phyloP scores from a whole-genome alignment of 2,797 vertebrate genomes.

The Lycodopsis pacificus region DNA sequence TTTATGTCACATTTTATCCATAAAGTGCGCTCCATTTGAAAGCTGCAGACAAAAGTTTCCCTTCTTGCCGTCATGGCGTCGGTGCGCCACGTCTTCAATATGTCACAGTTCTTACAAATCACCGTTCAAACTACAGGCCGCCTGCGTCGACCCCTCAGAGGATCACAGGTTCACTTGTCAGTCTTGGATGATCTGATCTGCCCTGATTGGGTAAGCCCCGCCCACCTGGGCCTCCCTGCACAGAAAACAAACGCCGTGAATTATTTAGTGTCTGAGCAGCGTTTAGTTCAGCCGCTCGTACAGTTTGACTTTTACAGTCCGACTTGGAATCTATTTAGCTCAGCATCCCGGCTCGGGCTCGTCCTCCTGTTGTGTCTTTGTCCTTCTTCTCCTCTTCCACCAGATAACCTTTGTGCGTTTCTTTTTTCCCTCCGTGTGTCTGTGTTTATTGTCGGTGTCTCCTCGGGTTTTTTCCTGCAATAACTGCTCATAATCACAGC shows the following conservation, averaged over 20 bases:
- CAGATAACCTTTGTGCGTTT: slow-evolving; percentile 40
- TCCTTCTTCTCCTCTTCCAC: slow-evolving; percentile 7
- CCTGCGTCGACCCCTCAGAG: neutral
- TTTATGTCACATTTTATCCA: neutral
- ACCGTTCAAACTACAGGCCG: neutral
- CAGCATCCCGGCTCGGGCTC: neutral
- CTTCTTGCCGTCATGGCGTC: neutral
- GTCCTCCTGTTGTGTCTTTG: too few species aligned
- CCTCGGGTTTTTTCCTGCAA: slow-evolving; percentile 43
- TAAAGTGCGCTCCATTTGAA: neutral
- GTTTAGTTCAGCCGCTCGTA: slow-evolving; percentile 44
- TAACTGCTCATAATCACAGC: slow-evolving; percentile 59
- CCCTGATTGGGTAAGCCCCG: slow-evolving; percentile 39
- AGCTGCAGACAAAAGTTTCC: neutral
- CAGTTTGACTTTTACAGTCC: slow-evolving; percentile 58
- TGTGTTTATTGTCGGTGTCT: slow-evolving; percentile 39
- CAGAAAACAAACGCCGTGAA: slow-evolving; percentile 64
- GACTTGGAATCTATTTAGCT: slow-evolving; percentile 34
- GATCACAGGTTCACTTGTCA: slow-evolving; percentile 35
- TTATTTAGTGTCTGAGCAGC: slow-evolving; percentile 58
- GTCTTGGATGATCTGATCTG: slow-evolving; percentile 39
- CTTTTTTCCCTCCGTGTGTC: neutral
- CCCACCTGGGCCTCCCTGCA: slow-evolving; percentile 39
- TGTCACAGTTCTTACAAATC: neutral
- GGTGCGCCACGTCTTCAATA: neutral